Base-by-base conservation (phyloP, 2,113 vertebrate genomes). In the Corynorhinus townsendii region DNA sequence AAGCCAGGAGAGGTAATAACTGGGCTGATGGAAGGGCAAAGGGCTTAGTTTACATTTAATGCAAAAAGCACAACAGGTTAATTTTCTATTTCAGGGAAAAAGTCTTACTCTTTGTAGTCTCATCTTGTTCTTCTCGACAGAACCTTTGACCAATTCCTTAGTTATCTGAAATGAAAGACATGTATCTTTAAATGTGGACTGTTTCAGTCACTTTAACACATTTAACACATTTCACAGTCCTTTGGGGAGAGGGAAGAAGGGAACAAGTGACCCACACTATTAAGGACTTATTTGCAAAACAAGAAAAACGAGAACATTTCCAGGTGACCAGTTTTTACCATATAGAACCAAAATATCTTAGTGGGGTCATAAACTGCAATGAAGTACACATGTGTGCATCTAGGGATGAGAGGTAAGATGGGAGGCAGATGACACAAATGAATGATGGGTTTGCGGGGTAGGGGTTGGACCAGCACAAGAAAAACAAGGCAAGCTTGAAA, bases 71-170 rank as follows among this genome's bases (percentile, higher is more conserved):
- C 49, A 90, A 77, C 43, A 35, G 81, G 66, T 26, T 83, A 87
- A 81, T 10, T 82, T 75, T 54, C 86, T 91, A 52, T 22, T 76
- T 62, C 35, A 76, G 82, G 69, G 86, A 77, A 93, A 94, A 43
- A 5, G 45, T 62, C 98, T 99, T 98, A 99, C 98, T 95, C 95
- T 98, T 80, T 98, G 98, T 77, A 97, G 96, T 96, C 88, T 97
- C 79, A 98, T 96, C 96, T 96, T 98, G 97, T 96, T 97, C 98
- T 98, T 98, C 97, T 98, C 98, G 22, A 98, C 93, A 9, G 98
- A 98, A 33, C 73, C 95, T 82, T 81, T 97, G 86, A 93, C 75
- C 72, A 45, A 49, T 88, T 97, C 98, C 97, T 97, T 97, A 93
- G 97, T 62, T 3, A 97, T 95, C 98, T 98, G 97, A 40, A 98